phyloP scores from a whole-genome alignment of 1,140 invertebrate species.

The Formica exsecta region DNA sequence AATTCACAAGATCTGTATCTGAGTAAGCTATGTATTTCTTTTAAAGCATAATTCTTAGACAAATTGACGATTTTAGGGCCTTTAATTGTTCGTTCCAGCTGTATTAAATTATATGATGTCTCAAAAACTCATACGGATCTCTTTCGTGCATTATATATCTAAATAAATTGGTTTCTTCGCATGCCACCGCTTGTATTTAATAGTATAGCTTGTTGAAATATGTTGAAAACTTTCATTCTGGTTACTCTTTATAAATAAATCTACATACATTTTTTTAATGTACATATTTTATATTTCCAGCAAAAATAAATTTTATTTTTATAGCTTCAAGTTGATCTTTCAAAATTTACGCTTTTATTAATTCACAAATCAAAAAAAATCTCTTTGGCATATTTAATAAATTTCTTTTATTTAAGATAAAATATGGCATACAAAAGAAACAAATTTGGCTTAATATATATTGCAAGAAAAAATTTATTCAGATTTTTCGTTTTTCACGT shows the following conservation, averaged over 20 bases:
- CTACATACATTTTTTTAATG: no score
- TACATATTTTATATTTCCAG: no score
- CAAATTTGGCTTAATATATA: slow-evolving; percentile 14
- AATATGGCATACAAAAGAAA: neutral
- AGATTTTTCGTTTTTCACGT: slow-evolving; percentile 25
- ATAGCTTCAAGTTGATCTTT: neutral
- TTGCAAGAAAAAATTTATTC: neutral
- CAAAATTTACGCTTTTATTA: neutral
- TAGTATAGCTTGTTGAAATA: no score
- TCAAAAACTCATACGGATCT: slow-evolving; percentile 4
- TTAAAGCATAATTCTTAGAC: slow-evolving; percentile 44
- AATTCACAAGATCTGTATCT: slow-evolving; percentile 76
- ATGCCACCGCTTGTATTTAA: no score
- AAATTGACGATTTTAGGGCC: neutral
- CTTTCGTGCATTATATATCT: no score
- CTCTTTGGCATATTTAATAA: neutral
- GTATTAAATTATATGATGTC: slow-evolving; percentile 13
- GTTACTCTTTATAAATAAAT: no score
- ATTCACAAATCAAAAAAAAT: slow-evolving; percentile 7
- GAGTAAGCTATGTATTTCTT: slow-evolving; percentile 64
- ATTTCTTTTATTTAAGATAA: slow-evolving; percentile 11
- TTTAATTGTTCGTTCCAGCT: neutral
- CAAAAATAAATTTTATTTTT: no score
- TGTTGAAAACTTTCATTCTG: no score
- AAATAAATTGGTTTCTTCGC: no score